Base-by-base conservation (phyloP, 2,888 invertebrate species). In the Philereme vetulata region DNA sequence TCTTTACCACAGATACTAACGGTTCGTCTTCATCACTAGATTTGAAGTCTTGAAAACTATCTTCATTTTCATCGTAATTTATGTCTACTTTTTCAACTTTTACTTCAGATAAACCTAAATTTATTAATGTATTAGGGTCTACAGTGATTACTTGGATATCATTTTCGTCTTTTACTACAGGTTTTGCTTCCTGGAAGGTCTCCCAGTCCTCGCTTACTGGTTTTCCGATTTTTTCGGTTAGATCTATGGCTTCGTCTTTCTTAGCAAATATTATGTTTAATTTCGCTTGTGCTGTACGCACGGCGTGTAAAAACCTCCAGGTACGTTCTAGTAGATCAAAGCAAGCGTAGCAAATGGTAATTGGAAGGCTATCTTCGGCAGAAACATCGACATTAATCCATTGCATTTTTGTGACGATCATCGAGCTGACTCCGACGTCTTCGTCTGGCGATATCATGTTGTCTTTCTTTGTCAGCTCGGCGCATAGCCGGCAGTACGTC, bases 301-400 rank as follows among this genome's bases (percentile, higher is more conserved):
- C 85, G 32, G 81, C 85, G 62, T 88, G 82, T 7, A 92, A 69
- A 64, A 92, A 92, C 6, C 75, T 66, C 86, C 88, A 92, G 1
- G 91, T 90, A 64, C 87, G 84, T 71, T 91, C 90, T 56, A 92
- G 68, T 50, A 81, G 72, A 64, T 90, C 91, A 71, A 89, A 91
- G 67, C 92, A 92, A 4, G 90, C 81, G 66, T 84, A 92, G 66
- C 92, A 92, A 62, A 91, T 90, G 3, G 85, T 81, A 11, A 78
- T 86, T 4, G 92, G 92, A 32, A 91, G 79, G 5, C 60, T 59
- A 66, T 76, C 77, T 7, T 76, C 65, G 5, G 74, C 47, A 34
- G 82, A 75, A 68, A 88, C 71, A 70, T 90, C 85, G 44, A 92
- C 78, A 68, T 91, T 92, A 68, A 92, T 89, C 90, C 90, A 91